Evolutionary conservation across 2,797 vertebrate genomes (phyloP).

Genomic region (Ctenopoma kingsleyae): DNA sequence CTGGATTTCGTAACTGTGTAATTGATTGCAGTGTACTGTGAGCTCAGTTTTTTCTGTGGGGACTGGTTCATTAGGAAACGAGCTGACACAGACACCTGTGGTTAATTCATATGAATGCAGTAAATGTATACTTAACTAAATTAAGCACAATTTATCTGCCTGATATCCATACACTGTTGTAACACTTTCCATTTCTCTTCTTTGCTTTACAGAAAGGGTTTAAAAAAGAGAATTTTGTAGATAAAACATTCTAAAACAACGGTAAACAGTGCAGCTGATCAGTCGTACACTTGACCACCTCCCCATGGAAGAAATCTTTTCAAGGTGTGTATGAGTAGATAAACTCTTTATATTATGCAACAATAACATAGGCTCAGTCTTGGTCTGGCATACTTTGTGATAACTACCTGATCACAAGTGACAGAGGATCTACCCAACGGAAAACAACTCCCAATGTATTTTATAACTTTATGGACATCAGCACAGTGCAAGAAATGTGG

Average conservation of each 20-base stretch:
- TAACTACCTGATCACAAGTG: slow-evolving; percentile 14
- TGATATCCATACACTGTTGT: neutral
- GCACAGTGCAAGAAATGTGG: slow-evolving; percentile 12
- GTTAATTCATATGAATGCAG: neutral
- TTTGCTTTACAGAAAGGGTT: slow-evolving; percentile 83
- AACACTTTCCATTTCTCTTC: slow-evolving; percentile 31
- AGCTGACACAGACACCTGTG: too few relatives aligned
- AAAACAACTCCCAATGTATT: slow-evolving; percentile 26
- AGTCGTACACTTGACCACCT: slow-evolving; percentile 7
- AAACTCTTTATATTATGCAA: slow-evolving; percentile 21
- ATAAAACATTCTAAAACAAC: slow-evolving; percentile 52
- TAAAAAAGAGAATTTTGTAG: slow-evolving; percentile 60
- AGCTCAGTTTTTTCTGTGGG: neutral
- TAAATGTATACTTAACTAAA: neutral
- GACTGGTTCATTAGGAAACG: too few relatives aligned
- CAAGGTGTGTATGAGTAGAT: neutral
- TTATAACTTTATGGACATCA: slow-evolving; percentile 27
- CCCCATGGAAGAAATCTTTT: neutral
- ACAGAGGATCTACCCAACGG: slow-evolving; percentile 12
- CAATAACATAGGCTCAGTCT: slow-evolving; percentile 7
- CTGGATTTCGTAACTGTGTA: neutral
- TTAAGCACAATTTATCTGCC: neutral
- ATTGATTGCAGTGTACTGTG: neutral
- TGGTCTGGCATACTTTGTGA: slow-evolving; percentile 28
- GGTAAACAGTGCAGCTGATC: neutral